Evolutionary conservation across 2,888 invertebrate genomes (phyloP).

Genomic region (Diogma glabrata): DNA sequence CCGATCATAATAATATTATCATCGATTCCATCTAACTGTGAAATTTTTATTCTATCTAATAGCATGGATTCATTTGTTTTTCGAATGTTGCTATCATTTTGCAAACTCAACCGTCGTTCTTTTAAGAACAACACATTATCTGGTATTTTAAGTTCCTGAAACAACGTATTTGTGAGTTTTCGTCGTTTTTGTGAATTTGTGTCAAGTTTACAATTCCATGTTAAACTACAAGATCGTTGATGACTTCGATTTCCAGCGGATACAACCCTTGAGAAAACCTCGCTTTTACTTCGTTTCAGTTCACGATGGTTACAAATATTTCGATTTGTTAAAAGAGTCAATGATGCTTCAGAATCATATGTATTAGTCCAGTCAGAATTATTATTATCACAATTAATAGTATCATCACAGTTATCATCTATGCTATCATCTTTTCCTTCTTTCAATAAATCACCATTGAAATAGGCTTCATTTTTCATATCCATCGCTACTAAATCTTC

Average conservation of each 20-base stretch:
- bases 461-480: slow-evolving; percentile 44
- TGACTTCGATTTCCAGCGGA: slow-evolving; percentile 44
- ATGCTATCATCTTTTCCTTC: slow-evolving; percentile 33
- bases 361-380: slow-evolving; percentile 13
- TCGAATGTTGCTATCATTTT: slow-evolving; percentile 13
- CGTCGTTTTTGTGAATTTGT: slow-evolving; percentile 54
- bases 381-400: slow-evolving; percentile 19
- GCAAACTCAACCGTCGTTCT: slow-evolving; percentile 16
- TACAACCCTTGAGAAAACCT: slow-evolving; percentile 36
- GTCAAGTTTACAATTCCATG: slow-evolving; percentile 59
- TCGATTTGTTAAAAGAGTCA: slow-evolving; percentile 27
- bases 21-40: slow-evolving; percentile 58
- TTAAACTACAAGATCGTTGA: slow-evolving; percentile 54
- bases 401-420: slow-evolving; percentile 34
- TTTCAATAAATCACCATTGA: slow-evolving; percentile 36
- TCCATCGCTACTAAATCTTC: slow-evolving; percentile 55
- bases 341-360: slow-evolving; percentile 25
- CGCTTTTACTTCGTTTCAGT: slow-evolving; percentile 52
- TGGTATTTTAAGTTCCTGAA: slow-evolving; percentile 35
- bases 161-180: slow-evolving; percentile 45
- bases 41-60: slow-evolving; percentile 37
- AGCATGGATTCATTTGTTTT: slow-evolving; percentile 2
- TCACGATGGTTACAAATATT: slow-evolving; percentile 41
- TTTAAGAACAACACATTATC: slow-evolving; percentile 34
- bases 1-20: slow-evolving; percentile 28